Conservation (phyloP, 2,113 vertebrate species). For the Motacilla alba region DNA sequence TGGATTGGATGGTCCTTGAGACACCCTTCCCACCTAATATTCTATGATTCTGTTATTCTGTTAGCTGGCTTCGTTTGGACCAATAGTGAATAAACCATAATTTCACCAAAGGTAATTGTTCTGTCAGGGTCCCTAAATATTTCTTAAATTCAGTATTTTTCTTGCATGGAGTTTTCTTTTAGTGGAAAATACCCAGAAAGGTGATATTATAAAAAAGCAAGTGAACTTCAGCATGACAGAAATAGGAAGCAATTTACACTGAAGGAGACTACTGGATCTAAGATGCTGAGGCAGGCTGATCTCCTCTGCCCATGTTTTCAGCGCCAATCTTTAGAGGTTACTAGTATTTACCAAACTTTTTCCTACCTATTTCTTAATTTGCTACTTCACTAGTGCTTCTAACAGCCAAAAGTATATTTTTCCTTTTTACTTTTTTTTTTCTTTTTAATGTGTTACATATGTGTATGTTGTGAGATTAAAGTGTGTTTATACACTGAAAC, state of each 20-base stretch:
- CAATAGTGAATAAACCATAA: not conserved
- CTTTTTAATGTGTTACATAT: not conserved
- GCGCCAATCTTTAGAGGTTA: not conserved
- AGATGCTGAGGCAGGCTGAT: not conserved
- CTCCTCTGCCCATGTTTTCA: not conserved
- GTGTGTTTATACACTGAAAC: not conserved
- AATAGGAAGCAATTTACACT: not conserved
- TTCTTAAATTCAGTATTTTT: constrained; percentile 10
- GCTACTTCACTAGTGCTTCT: not conserved
- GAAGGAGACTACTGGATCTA: not conserved
- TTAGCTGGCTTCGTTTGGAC: not conserved
- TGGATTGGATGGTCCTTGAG: not conserved
- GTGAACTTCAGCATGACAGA: not conserved
- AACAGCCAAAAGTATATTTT: not conserved
- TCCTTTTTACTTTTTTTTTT: rapidly evolving
- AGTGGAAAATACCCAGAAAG: not conserved
- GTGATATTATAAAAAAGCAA: not conserved
- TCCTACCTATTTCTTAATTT: not conserved
- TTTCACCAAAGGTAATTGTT: not conserved
- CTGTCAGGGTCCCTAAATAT: not conserved
- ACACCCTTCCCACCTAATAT: not conserved
- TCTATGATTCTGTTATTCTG: not conserved
- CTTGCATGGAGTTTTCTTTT: not conserved
- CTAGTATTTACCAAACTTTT: not conserved
- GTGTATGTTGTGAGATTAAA: not conserved